Evolutionary conservation across 2,888 invertebrate species (phyloP), one percentile per base, ranked within the genome.

Genomic region (Trichogramma evanescens): DNA sequence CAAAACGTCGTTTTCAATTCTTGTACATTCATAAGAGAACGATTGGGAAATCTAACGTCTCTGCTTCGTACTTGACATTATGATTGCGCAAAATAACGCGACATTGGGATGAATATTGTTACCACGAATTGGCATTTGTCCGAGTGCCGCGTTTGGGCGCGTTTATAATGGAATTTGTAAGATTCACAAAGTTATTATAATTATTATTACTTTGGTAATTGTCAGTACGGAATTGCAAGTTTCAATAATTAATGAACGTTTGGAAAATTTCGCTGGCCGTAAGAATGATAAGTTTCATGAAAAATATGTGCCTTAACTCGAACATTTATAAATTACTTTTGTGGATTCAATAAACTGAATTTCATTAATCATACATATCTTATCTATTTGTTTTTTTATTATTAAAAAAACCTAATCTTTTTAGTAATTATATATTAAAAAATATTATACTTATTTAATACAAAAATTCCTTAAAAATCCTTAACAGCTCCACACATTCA

Each of bases 231-330:
- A 26, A 26, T 26, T 26, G 26, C 26, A 26, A 26, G 26, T 26
- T 26, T 2, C 26, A 26, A 26, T 26, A 26, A 26, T 26, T 26
- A 26, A 26, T 26, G 26, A 26, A 26, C 26, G 26, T 26, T 26
- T 26, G 26, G 26, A 26, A 2, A 26, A 26, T 26, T 26, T 26
- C 26, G 26, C 26, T 26, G 26, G 26, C 26, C 26, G 26, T 26
- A 65, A 66, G 66, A 67, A 65, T 67, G 68, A 70, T 69, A 69
- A 69, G 72, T 70, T 73, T 71, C 58, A 73, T 72, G 71, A 63
- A 68, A 60, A 68, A 26, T 26, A 26, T 26, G 26, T 26, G 26
- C 26, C 26, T 26, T 26, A 26, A 26, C 26, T 26, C 26, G 26
- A 26, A 26, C 26, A 26, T 26, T 26, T 26, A 26, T 26, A 26